Evolutionary conservation across 2,113 vertebrate genomes (phyloP).

Genomic region (Sapayoa aenigma): DNA sequence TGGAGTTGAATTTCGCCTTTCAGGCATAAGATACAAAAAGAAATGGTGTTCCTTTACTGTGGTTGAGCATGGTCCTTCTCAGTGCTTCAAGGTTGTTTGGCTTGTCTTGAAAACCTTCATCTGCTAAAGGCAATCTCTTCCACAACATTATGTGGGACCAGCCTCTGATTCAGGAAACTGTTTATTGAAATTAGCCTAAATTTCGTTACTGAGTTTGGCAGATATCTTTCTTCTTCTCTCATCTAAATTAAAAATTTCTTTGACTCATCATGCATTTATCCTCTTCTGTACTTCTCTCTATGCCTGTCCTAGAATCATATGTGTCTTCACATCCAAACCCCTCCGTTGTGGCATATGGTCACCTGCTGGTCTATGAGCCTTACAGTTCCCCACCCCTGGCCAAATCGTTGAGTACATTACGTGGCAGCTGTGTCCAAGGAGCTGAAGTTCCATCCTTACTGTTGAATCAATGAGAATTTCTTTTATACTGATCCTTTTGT

Average conservation of each 20-base stretch:
- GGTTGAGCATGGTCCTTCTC: not conserved
- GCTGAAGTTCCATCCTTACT: not conserved
- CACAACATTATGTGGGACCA: not conserved
- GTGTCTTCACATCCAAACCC: not conserved
- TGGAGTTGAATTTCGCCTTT: not conserved
- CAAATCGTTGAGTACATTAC: rapidly evolving
- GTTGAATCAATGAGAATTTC: not conserved
- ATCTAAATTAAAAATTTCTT: not conserved
- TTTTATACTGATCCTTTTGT: not conserved
- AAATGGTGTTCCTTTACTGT: not conserved
- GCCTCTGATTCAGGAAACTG: not conserved
- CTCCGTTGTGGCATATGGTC: not conserved
- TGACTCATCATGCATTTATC: not conserved
- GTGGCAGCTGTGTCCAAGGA: not conserved
- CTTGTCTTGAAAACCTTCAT: not conserved
- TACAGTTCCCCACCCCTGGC: not conserved
- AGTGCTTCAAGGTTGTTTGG: not conserved
- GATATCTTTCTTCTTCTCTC: not conserved
- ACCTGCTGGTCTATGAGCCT: not conserved
- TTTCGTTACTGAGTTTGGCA: not conserved
- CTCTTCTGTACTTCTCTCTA: not conserved
- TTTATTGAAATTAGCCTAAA: not conserved
- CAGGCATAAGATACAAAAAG: not conserved
- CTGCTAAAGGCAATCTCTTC: not conserved
- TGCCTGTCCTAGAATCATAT: not conserved